Conservation (phyloP, 2,888 invertebrate genomes). For the Acronicta leporina region DNA sequence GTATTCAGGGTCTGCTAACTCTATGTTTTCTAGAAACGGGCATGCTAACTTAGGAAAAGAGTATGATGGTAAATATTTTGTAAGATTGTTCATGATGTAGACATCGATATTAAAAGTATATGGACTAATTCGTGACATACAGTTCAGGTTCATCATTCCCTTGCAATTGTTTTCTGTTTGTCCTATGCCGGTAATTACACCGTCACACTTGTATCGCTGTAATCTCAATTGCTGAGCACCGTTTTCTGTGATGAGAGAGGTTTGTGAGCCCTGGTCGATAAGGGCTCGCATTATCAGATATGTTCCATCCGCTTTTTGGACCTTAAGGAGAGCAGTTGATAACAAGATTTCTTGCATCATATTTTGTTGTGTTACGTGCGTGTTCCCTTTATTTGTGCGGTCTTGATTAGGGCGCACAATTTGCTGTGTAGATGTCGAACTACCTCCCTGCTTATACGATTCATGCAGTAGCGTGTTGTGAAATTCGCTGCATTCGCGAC, state of each 20-base stretch:
- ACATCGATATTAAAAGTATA: background rate
- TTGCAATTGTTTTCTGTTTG: constrained; percentile 1
- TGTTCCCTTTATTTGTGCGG: background rate
- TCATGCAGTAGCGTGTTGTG: constrained; percentile 2
- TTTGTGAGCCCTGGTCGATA: constrained; percentile 15
- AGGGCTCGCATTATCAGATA: background rate
- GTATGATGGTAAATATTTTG: constrained; percentile 1
- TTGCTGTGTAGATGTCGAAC: background rate
- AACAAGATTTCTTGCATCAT: constrained; percentile 2
- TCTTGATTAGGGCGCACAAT: constrained; percentile 6
- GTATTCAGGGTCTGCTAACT: background rate
- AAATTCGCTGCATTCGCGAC: constrained; percentile 1
- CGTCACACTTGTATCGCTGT: background rate
- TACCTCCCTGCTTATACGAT: constrained; percentile 1
- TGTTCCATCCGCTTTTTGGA: background rate
- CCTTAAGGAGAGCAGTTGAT: background rate
- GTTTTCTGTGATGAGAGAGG: constrained; percentile 7
- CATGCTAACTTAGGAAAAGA: background rate
- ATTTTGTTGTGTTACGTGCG: constrained; percentile 1
- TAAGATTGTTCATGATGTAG: background rate
- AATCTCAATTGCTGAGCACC: constrained; percentile 7
- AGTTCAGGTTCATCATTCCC: constrained; percentile 1
- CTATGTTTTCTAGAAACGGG: background rate
- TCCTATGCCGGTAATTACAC: background rate
- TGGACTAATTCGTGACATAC: background rate